Base-by-base conservation (phyloP, 2,797 vertebrate species). In the Myioborus miniatus region DNA sequence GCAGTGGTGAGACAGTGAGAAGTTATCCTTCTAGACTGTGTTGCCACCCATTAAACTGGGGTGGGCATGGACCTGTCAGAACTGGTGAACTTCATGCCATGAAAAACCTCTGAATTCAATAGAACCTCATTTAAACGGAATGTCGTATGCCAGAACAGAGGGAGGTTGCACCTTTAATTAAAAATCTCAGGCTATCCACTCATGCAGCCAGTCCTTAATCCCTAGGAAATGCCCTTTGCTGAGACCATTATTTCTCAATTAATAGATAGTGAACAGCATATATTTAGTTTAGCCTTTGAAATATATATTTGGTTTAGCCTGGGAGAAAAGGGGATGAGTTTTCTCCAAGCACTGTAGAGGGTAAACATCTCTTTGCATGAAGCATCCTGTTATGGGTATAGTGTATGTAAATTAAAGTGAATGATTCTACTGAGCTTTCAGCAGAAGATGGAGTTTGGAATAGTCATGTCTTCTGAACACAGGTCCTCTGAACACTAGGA, bases 101-200 rank as follows among this genome's bases (percentile, higher is more conserved):
- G 29, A 75, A 83, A 94, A 83, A 41, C 6, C n/a, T 81, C 39
- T 69, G 69, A 89, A 93, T 92, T 95, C 53, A 81, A 60, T 0
- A 62, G 68, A 94, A 94, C 53, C 49, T 96, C 49, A 88, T 88
- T 91, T 84, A 83, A 93, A 90, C 58, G 76, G 46, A 95, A 90
- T 70, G 74, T 89, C 71, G 60, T 55, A 36, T 85, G 62, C 93
- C 24, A 59, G 81, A 93, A 94, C 56, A 96, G 67, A 94, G 30
- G 56, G 74, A 93, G 64, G 8, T 78, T 91, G 78, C 34, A 81
- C 58, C 80, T 97, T 94, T 88, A 94, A 96, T 91, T 96, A 90
- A 94, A 96, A 96, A 88, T 89, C 81, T 93, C 49, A 91, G 56
- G 50, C 65, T 63, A 77, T 88, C 47, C 52, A 32, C 78, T 94